Evolutionary conservation across 1,140 invertebrate genomes (phyloP).

Genomic region (Limonius californicus): DNA sequence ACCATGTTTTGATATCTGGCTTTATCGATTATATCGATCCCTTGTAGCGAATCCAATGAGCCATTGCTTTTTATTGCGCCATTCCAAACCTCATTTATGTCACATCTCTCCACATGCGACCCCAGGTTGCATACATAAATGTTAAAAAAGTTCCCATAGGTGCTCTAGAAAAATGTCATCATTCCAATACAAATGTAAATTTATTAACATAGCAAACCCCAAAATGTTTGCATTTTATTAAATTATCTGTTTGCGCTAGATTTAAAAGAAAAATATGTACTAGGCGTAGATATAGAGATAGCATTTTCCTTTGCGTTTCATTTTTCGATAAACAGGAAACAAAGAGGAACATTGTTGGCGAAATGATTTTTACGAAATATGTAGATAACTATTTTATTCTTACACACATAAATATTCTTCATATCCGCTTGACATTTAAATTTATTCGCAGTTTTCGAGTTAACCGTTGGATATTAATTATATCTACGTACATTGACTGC

Average conservation of each 20-base stretch:
- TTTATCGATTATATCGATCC: conserved; percentile 33
- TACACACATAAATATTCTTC: too few relatives aligned
- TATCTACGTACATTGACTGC: too few relatives aligned
- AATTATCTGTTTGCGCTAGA: conserved; percentile 3
- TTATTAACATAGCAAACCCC: conserved; percentile 1
- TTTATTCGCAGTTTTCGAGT: too few relatives aligned
- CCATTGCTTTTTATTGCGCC: conserved; percentile 32
- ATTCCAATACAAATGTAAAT: conserved; percentile 19
- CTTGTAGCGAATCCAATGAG: conserved; percentile 30
- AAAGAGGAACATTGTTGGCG: too few relatives aligned
- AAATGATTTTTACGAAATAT: too few relatives aligned
- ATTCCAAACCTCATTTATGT: conserved; percentile 29
- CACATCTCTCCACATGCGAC: conserved; percentile 31
- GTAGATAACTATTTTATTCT: too few relatives aligned
- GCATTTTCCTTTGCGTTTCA: too few relatives aligned
- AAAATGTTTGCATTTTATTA: conserved; percentile 1
- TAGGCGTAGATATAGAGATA: too few relatives aligned
- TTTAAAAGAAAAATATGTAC: too few relatives aligned
- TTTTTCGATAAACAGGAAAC: too few relatives aligned
- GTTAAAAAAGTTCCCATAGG: conserved; percentile 34
- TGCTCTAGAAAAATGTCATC: conserved; percentile 30
- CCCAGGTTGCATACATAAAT: conserved; percentile 31
- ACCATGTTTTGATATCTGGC: conserved; percentile 24
- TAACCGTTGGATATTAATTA: too few relatives aligned
- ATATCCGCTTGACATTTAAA: too few relatives aligned